Evolutionary conservation across 1,140 invertebrate species (phyloP), one percentile per base, ranked within the genome.

Genomic region (Drosophila sechellia): DNA sequence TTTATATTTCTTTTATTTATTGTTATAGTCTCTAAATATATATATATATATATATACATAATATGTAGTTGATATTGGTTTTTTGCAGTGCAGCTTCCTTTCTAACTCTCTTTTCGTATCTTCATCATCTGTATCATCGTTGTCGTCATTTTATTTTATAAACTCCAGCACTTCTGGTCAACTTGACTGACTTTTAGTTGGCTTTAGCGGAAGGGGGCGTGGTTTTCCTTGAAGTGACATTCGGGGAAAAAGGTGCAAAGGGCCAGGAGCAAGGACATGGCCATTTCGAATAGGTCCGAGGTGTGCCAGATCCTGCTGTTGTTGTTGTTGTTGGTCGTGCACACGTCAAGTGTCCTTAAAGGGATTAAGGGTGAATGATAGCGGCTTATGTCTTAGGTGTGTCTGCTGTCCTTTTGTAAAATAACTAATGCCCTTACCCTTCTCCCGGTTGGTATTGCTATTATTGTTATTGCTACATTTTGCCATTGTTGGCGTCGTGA

Each of bases 111-210:
- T 13, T 10, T 25, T 25, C n/a, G 35, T 45, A 39, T 31, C 68
- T 31, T 57, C 69, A 37, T 42, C 72, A 25, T 50, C 58, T 20
- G 43, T 34, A 53, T 77, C 68, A 63, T 46, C 60, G 49, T 72
- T 80, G 63, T 78, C 66, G 64, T 83, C 83, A 79, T 89, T 89
- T 80, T 84, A 77, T 89, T 89, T 87, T 83, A 89, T 89, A 89
- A 89, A 89, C 84, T 89, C 70, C 69, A 71, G 75, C 83, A 86
- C 83, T 85, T 81, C 77, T 89, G 84, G 84, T 84, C 84, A 89
- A 89, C 84, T 89, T 89, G 84, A 89, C 79, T 89, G 84, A 89
- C 84, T 89, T 87, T 89, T 72, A 83, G 84, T 84, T 83, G 78
- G 72, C 64, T 52, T 65, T 35, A 25, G 46, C 60, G 57, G 15